These are phyloP conservation scores for Bombus confusus DNA, from an alignment of 1,140 invertebrate species.

Conservation along the genomic window DNA sequence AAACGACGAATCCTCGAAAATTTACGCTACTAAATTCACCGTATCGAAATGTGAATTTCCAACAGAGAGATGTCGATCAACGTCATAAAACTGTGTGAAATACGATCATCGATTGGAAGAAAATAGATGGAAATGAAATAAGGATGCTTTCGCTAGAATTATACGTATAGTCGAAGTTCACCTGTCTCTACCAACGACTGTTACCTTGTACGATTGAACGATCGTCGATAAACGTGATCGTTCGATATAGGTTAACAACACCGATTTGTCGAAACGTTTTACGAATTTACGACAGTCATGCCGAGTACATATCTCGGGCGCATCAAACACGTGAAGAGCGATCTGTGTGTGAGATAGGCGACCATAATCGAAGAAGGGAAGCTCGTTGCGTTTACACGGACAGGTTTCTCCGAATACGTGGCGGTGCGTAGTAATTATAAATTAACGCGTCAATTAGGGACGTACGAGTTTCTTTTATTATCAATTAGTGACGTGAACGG, in stretches of 20 bases:
- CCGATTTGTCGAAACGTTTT: conserved; percentile 36
- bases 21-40: not conserved
- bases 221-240: conserved; percentile 39
- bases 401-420: not conserved
- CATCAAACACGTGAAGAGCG: conserved; percentile 8
- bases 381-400: not conserved
- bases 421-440: conserved; percentile 5
- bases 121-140: not conserved
- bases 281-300: conserved; percentile 15
- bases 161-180: conserved; percentile 19
- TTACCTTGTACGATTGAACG: conserved; percentile 45
- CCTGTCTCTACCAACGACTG: conserved; percentile 44
- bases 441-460: conserved; percentile 24
- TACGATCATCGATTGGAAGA: not conserved
- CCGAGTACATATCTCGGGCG: not conserved
- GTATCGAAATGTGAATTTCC: not conserved
- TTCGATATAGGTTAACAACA: conserved; percentile 18
- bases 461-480: conserved; percentile 33
- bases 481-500: conserved; percentile 22
- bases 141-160: not conserved
- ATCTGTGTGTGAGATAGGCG: conserved; percentile 27
- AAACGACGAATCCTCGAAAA: not conserved
- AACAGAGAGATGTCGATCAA: not conserved
- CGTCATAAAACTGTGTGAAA: not conserved
- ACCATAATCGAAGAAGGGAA: conserved; percentile 17